Evolutionary conservation across 1,140 invertebrate genomes (phyloP).

Genomic region (Battus philenor): DNA sequence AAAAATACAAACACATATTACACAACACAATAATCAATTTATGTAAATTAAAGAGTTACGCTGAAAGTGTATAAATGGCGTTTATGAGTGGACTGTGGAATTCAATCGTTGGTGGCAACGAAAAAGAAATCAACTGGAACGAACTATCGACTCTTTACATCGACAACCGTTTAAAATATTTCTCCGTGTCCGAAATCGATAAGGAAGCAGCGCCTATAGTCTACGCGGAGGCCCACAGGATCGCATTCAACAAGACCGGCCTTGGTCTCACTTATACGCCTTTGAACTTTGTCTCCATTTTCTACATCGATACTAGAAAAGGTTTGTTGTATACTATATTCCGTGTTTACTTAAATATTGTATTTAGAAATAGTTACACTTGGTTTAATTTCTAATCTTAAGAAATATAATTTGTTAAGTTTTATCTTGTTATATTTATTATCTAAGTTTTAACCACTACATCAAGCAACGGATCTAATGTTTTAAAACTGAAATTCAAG

Average conservation of each 20-base stretch:
- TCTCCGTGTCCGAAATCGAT: constrained; percentile 82
- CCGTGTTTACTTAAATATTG: too few relatives aligned
- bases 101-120: constrained; percentile 59
- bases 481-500: too few relatives aligned
- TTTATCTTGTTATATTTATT: too few relatives aligned
- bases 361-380: too few relatives aligned
- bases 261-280: constrained; percentile 76
- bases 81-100: constrained; percentile 69
- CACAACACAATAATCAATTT: constrained; percentile 29
- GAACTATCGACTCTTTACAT: constrained; percentile 76
- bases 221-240: constrained; percentile 73
- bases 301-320: constrained; percentile 80
- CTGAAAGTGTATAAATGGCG: constrained; percentile 56
- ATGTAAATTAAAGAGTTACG: constrained; percentile 25
- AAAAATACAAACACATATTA: constrained; percentile 23
- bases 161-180: constrained; percentile 78
- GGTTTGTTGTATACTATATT: too few relatives aligned
- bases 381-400: too few relatives aligned
- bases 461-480: too few relatives aligned
- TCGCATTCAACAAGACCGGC: constrained; percentile 59
- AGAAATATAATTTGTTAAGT: too few relatives aligned
- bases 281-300: constrained; percentile 78
- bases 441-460: too few relatives aligned
- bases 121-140: constrained; percentile 50
- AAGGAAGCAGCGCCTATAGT: constrained; percentile 78